Percentiles rank a stretch among this genome's conserved stretches.
Conservation (phyloP, 2,113 vertebrate genomes). For the Pelusios castaneus region DNA sequence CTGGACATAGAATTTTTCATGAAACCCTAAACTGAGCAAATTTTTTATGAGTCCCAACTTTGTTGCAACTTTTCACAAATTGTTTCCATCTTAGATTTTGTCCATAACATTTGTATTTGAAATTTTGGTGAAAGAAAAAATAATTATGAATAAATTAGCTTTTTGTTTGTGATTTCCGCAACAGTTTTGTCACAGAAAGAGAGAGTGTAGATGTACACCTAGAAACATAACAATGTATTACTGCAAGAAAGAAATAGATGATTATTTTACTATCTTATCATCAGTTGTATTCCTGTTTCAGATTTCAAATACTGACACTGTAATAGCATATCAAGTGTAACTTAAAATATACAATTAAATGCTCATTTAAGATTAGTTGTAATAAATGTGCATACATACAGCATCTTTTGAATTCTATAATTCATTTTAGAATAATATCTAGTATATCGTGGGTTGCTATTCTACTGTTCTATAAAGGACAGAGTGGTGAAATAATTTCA, state of each 20-base stretch:
- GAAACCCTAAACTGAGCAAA: not conserved
- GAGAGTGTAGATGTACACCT: not conserved
- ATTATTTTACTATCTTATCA: slow-evolving; percentile 4
- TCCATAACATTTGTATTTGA: slow-evolving; percentile 34
- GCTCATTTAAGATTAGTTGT: slow-evolving; percentile 59
- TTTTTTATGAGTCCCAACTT: not conserved
- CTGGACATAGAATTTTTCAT: not conserved
- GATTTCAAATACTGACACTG: slow-evolving; percentile 33
- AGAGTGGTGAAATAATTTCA: slow-evolving; percentile 82
- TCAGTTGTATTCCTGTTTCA: slow-evolving; percentile 24
- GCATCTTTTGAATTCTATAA: slow-evolving; percentile 60
- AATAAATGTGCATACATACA: slow-evolving; percentile 14
- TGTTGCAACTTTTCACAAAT: not conserved
- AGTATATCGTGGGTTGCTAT: slow-evolving; percentile 59
- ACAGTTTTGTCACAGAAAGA: not conserved
- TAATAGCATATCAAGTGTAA: slow-evolving; percentile 23
- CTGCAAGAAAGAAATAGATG: slow-evolving; percentile 9
- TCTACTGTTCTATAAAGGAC: slow-evolving; percentile 65
- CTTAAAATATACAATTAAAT: slow-evolving; percentile 69
- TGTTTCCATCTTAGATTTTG: slow-evolving; percentile 30
- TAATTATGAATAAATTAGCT: slow-evolving; percentile 43
- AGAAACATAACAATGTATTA: not conserved
- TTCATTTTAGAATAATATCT: slow-evolving; percentile 60
- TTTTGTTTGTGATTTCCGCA: slow-evolving; percentile 22
- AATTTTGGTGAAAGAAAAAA: slow-evolving; percentile 43